Evolutionary conservation across 2,888 invertebrate genomes (phyloP).

Genomic region (Caenorhabditis virilis): DNA sequence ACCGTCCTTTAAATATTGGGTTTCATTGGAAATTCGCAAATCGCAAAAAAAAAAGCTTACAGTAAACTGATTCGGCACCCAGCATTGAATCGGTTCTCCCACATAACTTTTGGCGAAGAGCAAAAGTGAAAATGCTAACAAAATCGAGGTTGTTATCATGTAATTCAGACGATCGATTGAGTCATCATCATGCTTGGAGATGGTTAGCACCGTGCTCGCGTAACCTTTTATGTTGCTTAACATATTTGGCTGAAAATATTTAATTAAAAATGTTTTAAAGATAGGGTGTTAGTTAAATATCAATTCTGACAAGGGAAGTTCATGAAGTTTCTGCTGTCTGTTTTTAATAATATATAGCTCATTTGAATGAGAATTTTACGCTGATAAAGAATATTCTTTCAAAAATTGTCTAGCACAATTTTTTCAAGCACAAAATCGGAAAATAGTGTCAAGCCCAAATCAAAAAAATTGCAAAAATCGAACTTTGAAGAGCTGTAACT

Average conservation of each 20-base stretch:
- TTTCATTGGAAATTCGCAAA: not conserved
- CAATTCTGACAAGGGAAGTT: not conserved
- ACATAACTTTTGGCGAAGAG: slow-evolving; percentile 71
- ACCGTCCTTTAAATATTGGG: slow-evolving; percentile 44
- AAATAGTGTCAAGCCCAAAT: not conserved
- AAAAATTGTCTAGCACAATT: no score
- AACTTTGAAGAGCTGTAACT: no score
- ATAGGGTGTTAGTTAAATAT: no score
- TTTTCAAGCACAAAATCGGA: not conserved
- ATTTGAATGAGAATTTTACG: no score
- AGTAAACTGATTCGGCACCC: slow-evolving; percentile 61
- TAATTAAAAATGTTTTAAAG: no score
- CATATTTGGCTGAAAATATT: slow-evolving; percentile 18
- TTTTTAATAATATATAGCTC: no score
- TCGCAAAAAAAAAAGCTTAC: no score
- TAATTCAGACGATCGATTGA: slow-evolving; percentile 71
- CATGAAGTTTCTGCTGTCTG: not conserved
- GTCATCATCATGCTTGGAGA: slow-evolving; percentile 68
- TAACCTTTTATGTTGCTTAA: slow-evolving; percentile 34
- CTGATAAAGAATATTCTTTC: no score
- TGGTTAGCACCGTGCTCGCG: slow-evolving; percentile 10
- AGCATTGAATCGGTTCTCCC: slow-evolving; percentile 72
- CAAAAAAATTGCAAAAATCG: no score
- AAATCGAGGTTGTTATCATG: slow-evolving; percentile 69
- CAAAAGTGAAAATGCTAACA: slow-evolving; percentile 70